Conservation (phyloP, 2,113 vertebrate genomes). For the Clarias macrocephalus region DNA sequence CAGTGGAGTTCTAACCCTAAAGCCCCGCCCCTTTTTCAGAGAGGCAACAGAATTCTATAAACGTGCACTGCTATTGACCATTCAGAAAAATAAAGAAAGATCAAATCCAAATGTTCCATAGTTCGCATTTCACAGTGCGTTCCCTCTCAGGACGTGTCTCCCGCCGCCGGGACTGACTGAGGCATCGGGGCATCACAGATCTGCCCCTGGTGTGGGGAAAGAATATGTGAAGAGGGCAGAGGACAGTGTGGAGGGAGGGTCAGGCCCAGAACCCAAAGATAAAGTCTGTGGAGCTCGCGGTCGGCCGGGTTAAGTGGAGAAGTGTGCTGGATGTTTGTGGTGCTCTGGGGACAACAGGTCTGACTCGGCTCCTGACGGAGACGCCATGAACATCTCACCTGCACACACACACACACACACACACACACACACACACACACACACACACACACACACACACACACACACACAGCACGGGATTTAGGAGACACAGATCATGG, state of each 20-base stretch:
- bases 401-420: conserved; percentile 18
- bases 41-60: neutral
- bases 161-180: conserved; percentile 13
- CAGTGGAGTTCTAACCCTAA: conserved; percentile 8
- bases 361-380: conserved; percentile 58
- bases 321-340: conserved; percentile 48
- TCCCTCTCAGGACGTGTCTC: conserved; percentile 31
- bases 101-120: conserved; percentile 5
- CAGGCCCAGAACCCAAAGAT: conserved; percentile 30
- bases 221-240: conserved; percentile 41
- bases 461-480: conserved; percentile 13
- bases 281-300: conserved; percentile 39
- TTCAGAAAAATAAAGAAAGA: neutral
- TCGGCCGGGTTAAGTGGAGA: conserved; percentile 58
- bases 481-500: neutral
- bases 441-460: conserved; percentile 4
- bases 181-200: conserved; percentile 16
- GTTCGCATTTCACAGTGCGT: conserved; percentile 11
- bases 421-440: conserved; percentile 30
- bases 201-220: conserved; percentile 19
- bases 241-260: conserved; percentile 26
- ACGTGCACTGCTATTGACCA: neutral
- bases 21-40: neutral
- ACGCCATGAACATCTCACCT: conserved; percentile 63
- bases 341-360: conserved; percentile 66